A percentile compares a stretch with the other conserved stretches of the same genome.
These are phyloP conservation scores for Dromiciops gliroides DNA, from an alignment of 2,113 vertebrate genomes.

Conservation along the genomic window DNA sequence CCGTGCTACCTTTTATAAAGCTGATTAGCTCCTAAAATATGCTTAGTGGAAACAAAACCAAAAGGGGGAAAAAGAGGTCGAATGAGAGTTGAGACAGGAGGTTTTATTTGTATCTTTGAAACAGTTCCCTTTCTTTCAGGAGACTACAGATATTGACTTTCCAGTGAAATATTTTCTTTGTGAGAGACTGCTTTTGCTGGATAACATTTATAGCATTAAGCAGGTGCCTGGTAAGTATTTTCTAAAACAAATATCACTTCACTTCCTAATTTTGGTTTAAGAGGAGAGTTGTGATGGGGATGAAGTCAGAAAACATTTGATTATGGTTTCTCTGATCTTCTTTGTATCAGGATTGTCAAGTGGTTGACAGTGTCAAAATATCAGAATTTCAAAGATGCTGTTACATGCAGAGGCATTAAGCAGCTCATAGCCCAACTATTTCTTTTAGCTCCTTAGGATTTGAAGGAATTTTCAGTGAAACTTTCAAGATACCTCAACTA, in stretches of 20 bases:
- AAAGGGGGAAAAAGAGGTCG: slow-evolving; percentile 65
- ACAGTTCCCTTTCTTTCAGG: slow-evolving; percentile 74
- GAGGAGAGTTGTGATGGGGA: slow-evolving; percentile 51
- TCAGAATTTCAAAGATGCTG: slow-evolving; percentile 69
- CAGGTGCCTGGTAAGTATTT: slow-evolving; percentile 74
- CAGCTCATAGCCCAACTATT: slow-evolving; percentile 55
- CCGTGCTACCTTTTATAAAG: slow-evolving; percentile 86
- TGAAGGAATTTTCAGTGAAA: slow-evolving; percentile 74
- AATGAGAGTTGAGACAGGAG: slow-evolving; percentile 74
- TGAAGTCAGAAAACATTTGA: slow-evolving; percentile 79
- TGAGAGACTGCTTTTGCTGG: slow-evolving; percentile 58
- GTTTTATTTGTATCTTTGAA: slow-evolving; percentile 77
- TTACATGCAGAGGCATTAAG: slow-evolving; percentile 64
- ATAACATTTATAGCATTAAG: slow-evolving; percentile 70
- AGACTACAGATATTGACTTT: slow-evolving; percentile 74
- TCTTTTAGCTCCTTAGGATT: slow-evolving; percentile 66
- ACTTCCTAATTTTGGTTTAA: slow-evolving; percentile 77
- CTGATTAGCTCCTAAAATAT: slow-evolving; percentile 86
- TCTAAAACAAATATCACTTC: slow-evolving; percentile 75
- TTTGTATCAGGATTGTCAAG: slow-evolving; percentile 48
- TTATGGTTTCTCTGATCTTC: slow-evolving; percentile 49
- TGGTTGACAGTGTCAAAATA: slow-evolving; percentile 55
- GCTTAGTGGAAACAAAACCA: slow-evolving; percentile 81
- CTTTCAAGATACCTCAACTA: slow-evolving; percentile 60
- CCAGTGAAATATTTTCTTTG: slow-evolving; percentile 77